These are phyloP conservation scores for Cryptoleucopteryx plumbea DNA, from an alignment of 2,113 vertebrate genomes.

Conservation along the genomic window DNA sequence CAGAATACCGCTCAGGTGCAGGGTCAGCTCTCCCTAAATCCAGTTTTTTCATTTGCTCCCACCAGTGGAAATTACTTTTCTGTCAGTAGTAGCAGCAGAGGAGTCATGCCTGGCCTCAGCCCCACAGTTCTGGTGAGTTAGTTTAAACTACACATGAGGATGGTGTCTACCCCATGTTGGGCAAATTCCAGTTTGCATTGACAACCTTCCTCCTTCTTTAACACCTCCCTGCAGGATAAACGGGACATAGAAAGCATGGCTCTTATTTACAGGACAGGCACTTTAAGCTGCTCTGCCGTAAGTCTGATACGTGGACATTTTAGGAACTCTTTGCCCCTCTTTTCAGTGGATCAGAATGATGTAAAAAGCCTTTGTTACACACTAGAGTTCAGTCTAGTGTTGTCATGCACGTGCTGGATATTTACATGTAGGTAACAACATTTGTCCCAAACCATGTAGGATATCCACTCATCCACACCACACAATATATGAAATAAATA, in stretches of 20 bases:
- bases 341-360: neutral
- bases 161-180: accelerated
- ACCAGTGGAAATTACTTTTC: neutral
- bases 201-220: neutral
- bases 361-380: neutral
- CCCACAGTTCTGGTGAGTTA: neutral
- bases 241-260: too few relatives aligned
- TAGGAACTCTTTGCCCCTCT: neutral
- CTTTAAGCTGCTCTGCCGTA: neutral
- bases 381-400: neutral
- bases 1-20: too few relatives aligned
- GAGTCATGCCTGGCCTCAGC: neutral
- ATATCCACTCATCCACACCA: neutral
- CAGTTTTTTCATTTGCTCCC: neutral
- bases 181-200: neutral
- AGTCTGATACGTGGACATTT: neutral
- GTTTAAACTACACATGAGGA: neutral
- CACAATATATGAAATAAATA: neutral
- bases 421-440: neutral
- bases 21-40: neutral
- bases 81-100: neutral
- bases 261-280: neutral
- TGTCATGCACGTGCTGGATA: neutral
- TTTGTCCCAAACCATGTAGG: neutral
- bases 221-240: neutral